Evolutionary conservation across 2,888 invertebrate genomes (phyloP), one percentile per base, ranked within the genome.

Genomic region (Dolomedes plantarius): DNA sequence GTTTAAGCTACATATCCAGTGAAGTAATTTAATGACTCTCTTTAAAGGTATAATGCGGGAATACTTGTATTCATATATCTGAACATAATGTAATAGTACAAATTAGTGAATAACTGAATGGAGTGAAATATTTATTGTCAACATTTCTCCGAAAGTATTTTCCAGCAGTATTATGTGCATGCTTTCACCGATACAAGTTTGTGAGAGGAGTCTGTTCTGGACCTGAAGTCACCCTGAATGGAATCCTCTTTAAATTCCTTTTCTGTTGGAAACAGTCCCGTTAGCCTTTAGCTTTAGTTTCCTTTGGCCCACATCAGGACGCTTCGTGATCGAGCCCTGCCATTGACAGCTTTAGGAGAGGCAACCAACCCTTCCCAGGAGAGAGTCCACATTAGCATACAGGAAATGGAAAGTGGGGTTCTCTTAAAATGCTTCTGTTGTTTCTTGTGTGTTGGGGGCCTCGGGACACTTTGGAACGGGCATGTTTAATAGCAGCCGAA

Each of bases 401-500:
- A 28, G 65, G 65, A 65, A 65, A 65, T 65, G 31, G 31, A 65
- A n/a, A 23, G n/a, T 65, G 65, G 31, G 29, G 23, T 56, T 23
- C 31, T 1, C 13, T 29, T 29, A 65, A 65, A 65, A 65, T 11
- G 29, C 31, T n/a, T 2, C 64, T 65, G 32, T 71, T 79, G 79
- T 72, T 79, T 56, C 56, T 56, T 19, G 71, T 28, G 29, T 41
- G 23, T 31, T 41, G 75, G 65, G n/a, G 39, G 64, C 71, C 72
- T 64, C 19, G 36, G 69, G 68, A 71, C 28, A 64, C 62, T 64
- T 41, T 41, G 39, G 31, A 29, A 31, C 32, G 64, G 71, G 23
- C 71, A 62, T 31, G 62, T 64, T 78, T 78, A 78, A 78, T 78
- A 39, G 71, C 50, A 29, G 68, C 31, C 39, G 65, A 56, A 68